A percentile compares a stretch with the other conserved stretches of the same genome.
phyloP scores from a whole-genome alignment of 2,888 invertebrate species.

The Tipula unca region DNA sequence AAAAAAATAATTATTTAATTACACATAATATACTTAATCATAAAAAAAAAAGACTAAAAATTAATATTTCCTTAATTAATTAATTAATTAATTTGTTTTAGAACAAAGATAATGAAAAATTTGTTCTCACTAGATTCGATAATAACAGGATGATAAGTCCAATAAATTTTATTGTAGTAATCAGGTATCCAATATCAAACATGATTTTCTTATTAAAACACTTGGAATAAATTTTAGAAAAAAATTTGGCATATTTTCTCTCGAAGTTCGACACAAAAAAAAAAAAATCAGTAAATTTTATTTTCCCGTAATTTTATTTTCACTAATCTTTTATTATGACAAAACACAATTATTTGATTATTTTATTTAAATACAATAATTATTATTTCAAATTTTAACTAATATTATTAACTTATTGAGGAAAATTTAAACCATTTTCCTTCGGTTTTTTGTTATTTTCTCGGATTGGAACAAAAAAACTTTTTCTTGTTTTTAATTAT shows the following conservation, averaged over 20 bases:
- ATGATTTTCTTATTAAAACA: constrained; percentile 26
- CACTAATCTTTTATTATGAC: background rate
- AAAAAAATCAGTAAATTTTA: background rate
- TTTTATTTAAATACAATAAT: background rate
- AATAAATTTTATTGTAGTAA: constrained; percentile 26
- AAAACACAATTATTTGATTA: background rate
- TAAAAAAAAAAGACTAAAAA: background rate
- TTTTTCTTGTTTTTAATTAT: background rate
- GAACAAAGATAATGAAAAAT: constrained; percentile 9
- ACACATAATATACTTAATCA: background rate
- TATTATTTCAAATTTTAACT: background rate
- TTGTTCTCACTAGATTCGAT: background rate
- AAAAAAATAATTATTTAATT: background rate
- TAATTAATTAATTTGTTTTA: background rate
- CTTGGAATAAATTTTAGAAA: background rate
- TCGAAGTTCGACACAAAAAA: background rate
- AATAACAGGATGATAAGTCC: background rate
- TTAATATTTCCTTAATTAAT: background rate
- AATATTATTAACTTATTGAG: background rate
- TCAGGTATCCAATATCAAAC: constrained; percentile 30
- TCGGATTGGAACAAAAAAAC: background rate
- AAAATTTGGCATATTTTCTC: background rate
- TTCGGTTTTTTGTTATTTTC: background rate
- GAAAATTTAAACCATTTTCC: background rate
- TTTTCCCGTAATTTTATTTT: background rate